phyloP scores from a whole-genome alignment of 2,797 vertebrate genomes.

The Peromyscus attwateri region DNA sequence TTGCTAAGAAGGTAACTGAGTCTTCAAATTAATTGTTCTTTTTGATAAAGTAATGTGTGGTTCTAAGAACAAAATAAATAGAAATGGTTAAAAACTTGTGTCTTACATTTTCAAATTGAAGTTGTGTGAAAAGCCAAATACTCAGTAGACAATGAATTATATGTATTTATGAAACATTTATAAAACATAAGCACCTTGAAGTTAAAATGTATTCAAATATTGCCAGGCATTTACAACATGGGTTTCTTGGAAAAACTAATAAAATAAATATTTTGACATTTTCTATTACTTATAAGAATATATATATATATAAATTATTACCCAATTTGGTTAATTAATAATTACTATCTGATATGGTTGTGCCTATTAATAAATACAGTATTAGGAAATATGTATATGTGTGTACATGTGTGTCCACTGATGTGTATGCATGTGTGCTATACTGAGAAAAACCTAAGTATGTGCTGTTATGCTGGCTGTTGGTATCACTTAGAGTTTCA shows the following conservation, averaged over 20 bases:
- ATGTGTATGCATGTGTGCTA: not conserved
- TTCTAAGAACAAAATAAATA: not conserved
- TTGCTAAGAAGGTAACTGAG: not conserved
- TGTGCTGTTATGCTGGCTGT: not conserved
- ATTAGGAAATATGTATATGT: not conserved
- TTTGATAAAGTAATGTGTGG: not conserved
- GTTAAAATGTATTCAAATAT: not conserved
- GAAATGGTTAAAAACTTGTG: not conserved
- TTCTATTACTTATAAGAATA: not conserved
- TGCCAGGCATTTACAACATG: not conserved
- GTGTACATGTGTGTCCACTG: not conserved
- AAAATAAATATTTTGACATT: slow-evolving; percentile 30
- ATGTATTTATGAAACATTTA: not conserved
- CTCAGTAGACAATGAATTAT: not conserved
- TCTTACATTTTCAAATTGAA: not conserved
- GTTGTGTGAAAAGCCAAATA: not conserved
- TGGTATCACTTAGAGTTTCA: not conserved
- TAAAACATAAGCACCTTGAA: not conserved
- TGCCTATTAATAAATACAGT: not conserved
- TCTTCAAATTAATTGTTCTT: not conserved
- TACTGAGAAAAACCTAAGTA: not conserved
- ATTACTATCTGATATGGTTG: not conserved
- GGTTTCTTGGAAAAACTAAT: not conserved
- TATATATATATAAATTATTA: not conserved
- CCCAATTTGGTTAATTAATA: not conserved